These are phyloP conservation scores for Chorisops tibialis DNA, from an alignment of 2,888 invertebrate genomes.

Conservation along the genomic window DNA sequence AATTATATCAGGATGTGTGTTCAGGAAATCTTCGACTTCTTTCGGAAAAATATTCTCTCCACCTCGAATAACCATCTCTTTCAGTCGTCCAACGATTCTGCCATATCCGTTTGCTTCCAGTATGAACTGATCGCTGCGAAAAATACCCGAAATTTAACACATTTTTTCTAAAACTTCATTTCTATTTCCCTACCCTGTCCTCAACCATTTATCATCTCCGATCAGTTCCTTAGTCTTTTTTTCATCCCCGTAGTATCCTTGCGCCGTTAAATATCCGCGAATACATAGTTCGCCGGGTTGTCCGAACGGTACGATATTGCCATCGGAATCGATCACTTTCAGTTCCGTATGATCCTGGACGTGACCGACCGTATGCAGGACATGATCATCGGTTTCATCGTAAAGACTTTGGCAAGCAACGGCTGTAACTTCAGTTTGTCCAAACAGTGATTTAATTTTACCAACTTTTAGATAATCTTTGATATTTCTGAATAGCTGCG, in stretches of 20 bases:
- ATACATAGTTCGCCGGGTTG: conserved; percentile 69
- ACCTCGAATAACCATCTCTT: conserved; percentile 75
- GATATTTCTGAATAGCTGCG: conserved; percentile 57
- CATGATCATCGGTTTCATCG: conserved; percentile 51
- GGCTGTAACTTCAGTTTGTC: conserved; percentile 60
- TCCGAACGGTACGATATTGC: conserved; percentile 63
- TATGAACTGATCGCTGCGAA: conserved; percentile 55
- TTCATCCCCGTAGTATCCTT: conserved; percentile 71
- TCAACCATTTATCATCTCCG: conserved; percentile 66
- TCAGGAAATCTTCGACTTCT: conserved; percentile 72
- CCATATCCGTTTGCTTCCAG: conserved; percentile 66
- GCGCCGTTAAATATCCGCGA: conserved; percentile 68
- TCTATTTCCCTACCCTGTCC: conserved; percentile 61
- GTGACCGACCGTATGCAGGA: conserved; percentile 57
- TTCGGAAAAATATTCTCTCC: conserved; percentile 80
- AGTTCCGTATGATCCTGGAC: conserved; percentile 58
- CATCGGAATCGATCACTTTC: conserved; percentile 60
- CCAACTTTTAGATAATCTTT: conserved; percentile 53
- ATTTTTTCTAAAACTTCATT: too few relatives aligned
- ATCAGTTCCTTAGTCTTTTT: conserved; percentile 67
- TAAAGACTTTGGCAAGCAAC: conserved; percentile 56
- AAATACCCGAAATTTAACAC: background rate
- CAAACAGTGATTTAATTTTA: conserved; percentile 57
- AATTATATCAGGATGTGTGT: conserved; percentile 64
- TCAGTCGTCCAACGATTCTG: conserved; percentile 65